These are phyloP conservation scores for Athene cunicularia DNA, from an alignment of 2,113 vertebrate species.

Conservation along the genomic window DNA sequence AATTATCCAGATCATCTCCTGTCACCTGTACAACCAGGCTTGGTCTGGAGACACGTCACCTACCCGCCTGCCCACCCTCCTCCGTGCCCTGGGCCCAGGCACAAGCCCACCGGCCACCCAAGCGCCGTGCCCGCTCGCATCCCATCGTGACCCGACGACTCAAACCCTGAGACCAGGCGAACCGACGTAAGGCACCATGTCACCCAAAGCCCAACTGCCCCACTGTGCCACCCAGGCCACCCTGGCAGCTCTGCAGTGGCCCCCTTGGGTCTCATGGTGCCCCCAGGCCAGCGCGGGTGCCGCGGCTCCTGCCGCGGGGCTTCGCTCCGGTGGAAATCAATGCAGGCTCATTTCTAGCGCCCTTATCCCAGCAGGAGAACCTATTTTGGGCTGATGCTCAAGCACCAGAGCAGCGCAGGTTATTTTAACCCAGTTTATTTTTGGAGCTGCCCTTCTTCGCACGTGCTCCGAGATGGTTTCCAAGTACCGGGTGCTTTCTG, in stretches of 20 bases:
- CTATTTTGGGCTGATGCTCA: constrained; percentile 23
- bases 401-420: background rate
- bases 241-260: background rate
- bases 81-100: background rate
- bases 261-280: rapidly evolving
- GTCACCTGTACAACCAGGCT: background rate
- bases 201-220: background rate
- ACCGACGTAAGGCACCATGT: rapidly evolving
- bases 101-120: rapidly evolving
- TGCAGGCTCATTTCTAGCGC: background rate
- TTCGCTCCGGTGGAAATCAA: background rate
- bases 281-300: rapidly evolving
- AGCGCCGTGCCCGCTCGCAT: rapidly evolving
- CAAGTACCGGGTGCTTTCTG: rapidly evolving
- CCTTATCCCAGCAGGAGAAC: background rate
- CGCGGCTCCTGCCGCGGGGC: background rate
- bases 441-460: background rate
- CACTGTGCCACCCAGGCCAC: rapidly evolving
- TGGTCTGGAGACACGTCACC: background rate
- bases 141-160: rapidly evolving
- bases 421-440: constrained; percentile 51
- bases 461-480: background rate
- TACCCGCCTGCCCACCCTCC: background rate
- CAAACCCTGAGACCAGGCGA: rapidly evolving
- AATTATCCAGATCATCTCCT: background rate